Evolutionary conservation across 2,113 vertebrate genomes (phyloP).

Genomic region (Pungitius pungitius): DNA sequence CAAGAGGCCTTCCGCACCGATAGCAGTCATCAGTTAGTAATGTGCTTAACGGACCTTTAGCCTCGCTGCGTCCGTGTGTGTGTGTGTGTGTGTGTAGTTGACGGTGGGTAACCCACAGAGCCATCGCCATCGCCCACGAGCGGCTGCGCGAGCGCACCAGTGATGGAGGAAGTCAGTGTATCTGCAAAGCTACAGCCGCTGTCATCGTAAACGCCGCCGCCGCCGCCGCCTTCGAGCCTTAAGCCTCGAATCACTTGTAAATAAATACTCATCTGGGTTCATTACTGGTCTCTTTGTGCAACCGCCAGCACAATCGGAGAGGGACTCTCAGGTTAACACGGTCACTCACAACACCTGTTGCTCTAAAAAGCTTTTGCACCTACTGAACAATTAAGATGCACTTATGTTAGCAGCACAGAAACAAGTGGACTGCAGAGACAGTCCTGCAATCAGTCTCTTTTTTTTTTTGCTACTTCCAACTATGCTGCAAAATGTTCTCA

Average conservation of each 20-base stretch:
- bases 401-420: neutral
- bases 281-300: neutral
- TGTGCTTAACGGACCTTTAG: conserved; percentile 3
- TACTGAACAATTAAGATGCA: neutral
- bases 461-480: neutral
- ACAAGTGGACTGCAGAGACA: neutral
- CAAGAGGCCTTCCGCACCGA: neutral
- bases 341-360: neutral
- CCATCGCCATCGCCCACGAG: neutral
- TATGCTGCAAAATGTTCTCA: conserved; percentile 7
- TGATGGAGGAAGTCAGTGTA: conserved; percentile 26
- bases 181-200: conserved; percentile 13
- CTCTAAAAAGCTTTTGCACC: neutral
- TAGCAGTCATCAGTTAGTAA: neutral
- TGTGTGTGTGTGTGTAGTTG: neutral
- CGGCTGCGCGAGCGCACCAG: conserved; percentile 7
- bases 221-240: neutral
- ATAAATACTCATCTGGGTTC: neutral
- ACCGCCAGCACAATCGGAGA: neutral
- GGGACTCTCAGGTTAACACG: neutral
- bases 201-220: conserved; percentile 3
- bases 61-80: neutral
- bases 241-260: neutral
- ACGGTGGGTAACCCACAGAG: conserved; percentile 10
- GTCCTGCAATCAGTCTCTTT: neutral